A percentile compares a stretch with the other conserved stretches of the same genome.
Evolutionary conservation across 2,888 invertebrate genomes (phyloP).

Genomic region (Dynastes hyllus): DNA sequence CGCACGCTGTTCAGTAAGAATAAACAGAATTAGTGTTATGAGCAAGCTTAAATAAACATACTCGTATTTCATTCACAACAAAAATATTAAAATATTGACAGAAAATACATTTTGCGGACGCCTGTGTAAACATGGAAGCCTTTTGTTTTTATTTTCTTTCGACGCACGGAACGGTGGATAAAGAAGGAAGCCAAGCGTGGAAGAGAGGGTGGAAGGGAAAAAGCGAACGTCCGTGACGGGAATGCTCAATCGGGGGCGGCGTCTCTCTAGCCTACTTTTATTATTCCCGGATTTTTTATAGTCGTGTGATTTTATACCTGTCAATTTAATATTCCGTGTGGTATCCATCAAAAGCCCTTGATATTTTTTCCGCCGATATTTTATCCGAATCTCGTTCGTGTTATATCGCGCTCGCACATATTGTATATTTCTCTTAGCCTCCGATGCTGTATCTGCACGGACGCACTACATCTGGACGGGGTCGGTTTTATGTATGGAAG

Average conservation of each 20-base stretch:
- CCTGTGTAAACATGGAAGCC: neutral
- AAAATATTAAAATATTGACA: constrained; percentile 41
- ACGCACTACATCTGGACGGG: neutral
- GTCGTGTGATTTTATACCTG: constrained; percentile 46
- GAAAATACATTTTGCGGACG: neutral
- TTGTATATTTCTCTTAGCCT: neutral
- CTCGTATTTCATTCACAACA: constrained; percentile 17
- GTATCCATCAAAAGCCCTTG: constrained; percentile 40
- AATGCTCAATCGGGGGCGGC: constrained; percentile 7
- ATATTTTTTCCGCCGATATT: constrained; percentile 28
- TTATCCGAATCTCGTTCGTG: constrained; percentile 15
- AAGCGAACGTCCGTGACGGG: constrained; percentile 17
- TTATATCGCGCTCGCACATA: constrained; percentile 23
- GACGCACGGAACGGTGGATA: neutral
- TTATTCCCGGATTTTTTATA: constrained; percentile 43
- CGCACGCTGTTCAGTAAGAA: neutral
- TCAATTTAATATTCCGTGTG: constrained; percentile 44
- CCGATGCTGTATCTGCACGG: neutral
- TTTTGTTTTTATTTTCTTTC: constrained; percentile 35
- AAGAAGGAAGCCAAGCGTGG: neutral
- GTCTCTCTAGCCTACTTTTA: constrained; percentile 18
- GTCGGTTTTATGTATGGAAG: constrained; percentile 24
- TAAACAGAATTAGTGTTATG: constrained; percentile 36
- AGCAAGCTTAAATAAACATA: constrained; percentile 24
- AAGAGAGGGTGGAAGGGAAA: neutral